Percentiles rank a stretch among this genome's conserved stretches.
Conservation (phyloP, 2,113 vertebrate genomes). For the Callipepla squamata region DNA sequence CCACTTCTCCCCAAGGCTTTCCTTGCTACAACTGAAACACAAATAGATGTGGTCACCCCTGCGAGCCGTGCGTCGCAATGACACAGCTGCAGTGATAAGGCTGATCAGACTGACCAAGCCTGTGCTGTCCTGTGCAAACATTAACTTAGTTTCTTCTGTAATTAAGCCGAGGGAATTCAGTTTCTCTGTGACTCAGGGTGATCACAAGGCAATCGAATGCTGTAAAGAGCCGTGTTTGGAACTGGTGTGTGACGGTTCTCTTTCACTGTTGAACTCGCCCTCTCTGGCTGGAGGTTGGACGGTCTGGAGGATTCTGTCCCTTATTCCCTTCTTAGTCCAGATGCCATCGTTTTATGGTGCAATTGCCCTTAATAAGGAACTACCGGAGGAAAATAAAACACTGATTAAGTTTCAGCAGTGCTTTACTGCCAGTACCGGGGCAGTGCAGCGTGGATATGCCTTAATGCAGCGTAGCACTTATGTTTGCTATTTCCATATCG, state of each 20-base stretch:
- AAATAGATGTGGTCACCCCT: rapidly evolving
- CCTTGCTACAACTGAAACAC: neutral
- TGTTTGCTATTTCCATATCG: rapidly evolving
- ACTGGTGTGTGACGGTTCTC: neutral
- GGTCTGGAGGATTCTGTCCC: neutral
- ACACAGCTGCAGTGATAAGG: neutral
- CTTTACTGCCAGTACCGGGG: neutral
- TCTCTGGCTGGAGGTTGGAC: neutral
- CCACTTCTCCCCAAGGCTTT: neutral
- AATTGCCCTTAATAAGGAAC: neutral
- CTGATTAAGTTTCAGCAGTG: neutral
- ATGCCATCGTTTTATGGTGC: neutral
- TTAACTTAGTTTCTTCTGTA: slow-evolving; percentile 9
- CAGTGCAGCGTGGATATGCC: rapidly evolving
- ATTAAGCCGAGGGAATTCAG: slow-evolving; percentile 27
- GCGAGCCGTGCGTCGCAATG: neutral
- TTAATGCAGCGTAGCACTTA: rapidly evolving
- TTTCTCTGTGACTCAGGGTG: slow-evolving; percentile 39
- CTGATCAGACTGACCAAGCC: neutral
- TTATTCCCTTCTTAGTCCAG: neutral
- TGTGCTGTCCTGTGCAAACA: neutral
- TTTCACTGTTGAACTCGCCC: neutral
- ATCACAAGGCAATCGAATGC: neutral
- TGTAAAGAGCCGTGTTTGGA: neutral
- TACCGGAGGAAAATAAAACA: rapidly evolving